These are phyloP conservation scores for Macrosiphum euphorbiae DNA, from an alignment of 2,888 invertebrate genomes.

Conservation along the genomic window DNA sequence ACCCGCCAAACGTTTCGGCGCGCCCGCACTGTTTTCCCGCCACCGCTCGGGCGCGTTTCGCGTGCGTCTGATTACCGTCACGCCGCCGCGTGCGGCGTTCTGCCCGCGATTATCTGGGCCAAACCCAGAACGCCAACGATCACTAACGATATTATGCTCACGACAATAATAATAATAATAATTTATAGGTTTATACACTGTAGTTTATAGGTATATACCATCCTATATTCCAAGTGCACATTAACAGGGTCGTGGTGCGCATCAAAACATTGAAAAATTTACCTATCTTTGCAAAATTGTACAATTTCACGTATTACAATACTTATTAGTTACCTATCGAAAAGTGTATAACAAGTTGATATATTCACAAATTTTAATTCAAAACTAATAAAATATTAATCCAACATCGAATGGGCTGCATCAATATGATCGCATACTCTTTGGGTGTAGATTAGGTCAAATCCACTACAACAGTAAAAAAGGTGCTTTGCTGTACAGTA, in stretches of 20 bases:
- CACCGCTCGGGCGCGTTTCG: background rate
- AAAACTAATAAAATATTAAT: too few species aligned
- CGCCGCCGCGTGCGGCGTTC: constrained; percentile 55
- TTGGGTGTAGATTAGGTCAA: background rate
- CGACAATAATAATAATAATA: background rate
- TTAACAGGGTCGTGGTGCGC: background rate
- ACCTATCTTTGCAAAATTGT: background rate
- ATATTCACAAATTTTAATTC: too few species aligned
- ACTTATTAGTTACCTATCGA: too few species aligned
- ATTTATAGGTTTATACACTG: background rate
- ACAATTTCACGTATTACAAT: background rate
- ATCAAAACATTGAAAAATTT: background rate
- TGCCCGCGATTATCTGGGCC: constrained; percentile 58
- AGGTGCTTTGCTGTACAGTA: too few species aligned
- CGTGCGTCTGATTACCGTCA: constrained; percentile 35
- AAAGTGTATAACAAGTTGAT: too few species aligned
- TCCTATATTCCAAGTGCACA: too few species aligned
- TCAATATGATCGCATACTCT: background rate
- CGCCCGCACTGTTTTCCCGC: constrained; percentile 18
- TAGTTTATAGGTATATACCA: background rate
- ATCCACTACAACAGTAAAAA: background rate
- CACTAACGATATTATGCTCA: background rate
- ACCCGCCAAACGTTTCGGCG: background rate
- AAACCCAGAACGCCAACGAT: constrained; percentile 9
- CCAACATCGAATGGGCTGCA: background rate